phyloP scores from a whole-genome alignment of 2,797 vertebrate species.

The Lepidocolaptes lacrymiger region DNA sequence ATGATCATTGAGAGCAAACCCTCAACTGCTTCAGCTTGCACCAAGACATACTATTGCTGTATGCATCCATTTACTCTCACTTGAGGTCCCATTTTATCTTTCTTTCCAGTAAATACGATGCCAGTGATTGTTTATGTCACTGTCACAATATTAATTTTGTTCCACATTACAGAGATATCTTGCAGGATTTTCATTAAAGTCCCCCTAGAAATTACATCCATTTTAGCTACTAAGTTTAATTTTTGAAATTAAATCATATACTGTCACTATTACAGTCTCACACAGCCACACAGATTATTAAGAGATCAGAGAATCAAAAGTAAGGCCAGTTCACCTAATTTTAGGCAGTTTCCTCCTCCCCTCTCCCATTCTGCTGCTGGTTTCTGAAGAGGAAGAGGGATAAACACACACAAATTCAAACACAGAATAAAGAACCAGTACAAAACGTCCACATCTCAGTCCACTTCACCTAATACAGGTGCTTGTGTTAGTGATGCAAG shows the following conservation, averaged over 20 bases:
- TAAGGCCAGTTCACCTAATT: background rate
- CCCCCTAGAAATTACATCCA: background rate
- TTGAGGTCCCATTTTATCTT: background rate
- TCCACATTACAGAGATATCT: background rate
- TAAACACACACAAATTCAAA: background rate
- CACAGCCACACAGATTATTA: background rate
- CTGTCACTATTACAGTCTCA: background rate
- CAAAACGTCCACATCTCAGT: background rate
- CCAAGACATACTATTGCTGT: background rate
- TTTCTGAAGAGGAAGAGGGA: background rate
- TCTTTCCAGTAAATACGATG: background rate
- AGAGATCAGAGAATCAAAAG: background rate
- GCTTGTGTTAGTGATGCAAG: background rate
- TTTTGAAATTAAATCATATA: background rate
- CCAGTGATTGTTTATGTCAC: background rate
- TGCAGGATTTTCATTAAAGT: background rate
- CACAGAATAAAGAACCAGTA: background rate
- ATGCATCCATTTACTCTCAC: background rate
- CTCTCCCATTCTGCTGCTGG: background rate
- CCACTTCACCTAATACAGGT: background rate
- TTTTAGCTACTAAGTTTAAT: background rate
- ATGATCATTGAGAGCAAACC: background rate
- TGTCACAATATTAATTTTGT: background rate
- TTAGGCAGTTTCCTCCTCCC: background rate
- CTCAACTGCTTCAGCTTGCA: background rate